These are phyloP conservation scores for Tipula vernalis DNA, from an alignment of 2,888 invertebrate genomes.

Conservation along the genomic window DNA sequence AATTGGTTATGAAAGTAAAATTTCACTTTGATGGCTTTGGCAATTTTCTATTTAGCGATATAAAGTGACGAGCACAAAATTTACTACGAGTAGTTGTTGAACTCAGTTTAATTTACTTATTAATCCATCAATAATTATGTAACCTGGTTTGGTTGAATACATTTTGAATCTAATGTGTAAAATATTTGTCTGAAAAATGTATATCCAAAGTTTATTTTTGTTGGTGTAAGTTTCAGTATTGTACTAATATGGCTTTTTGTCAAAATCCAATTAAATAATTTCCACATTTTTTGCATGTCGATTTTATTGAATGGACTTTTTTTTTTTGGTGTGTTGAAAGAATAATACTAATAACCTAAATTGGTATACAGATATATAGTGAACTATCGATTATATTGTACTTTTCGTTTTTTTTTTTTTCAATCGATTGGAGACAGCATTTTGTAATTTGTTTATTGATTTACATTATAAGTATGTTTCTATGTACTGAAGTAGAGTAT, in stretches of 20 bases:
- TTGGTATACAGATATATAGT: neutral
- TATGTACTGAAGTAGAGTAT: neutral
- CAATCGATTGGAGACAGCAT: neutral
- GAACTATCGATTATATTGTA: neutral
- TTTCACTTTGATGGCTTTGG: too few species aligned
- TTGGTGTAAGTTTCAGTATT: neutral
- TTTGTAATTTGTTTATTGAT: neutral
- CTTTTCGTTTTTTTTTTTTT: neutral
- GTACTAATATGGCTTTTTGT: neutral
- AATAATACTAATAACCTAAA: neutral
- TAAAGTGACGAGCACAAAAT: too few species aligned
- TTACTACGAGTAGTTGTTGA: too few species aligned
- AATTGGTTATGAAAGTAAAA: too few species aligned
- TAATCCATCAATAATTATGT: too few species aligned
- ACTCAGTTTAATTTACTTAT: too few species aligned
- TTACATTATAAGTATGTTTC: neutral
- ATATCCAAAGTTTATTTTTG: neutral
- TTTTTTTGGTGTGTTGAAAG: neutral
- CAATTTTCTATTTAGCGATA: too few species aligned
- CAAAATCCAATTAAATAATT: neutral
- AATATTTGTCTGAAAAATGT: neutral
- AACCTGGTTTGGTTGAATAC: neutral
- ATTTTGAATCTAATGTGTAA: neutral
- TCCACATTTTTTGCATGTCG: neutral
- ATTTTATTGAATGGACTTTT: neutral